Evolutionary conservation across 1,140 invertebrate species (phyloP).

Genomic region (Sminthurides bifidus): DNA sequence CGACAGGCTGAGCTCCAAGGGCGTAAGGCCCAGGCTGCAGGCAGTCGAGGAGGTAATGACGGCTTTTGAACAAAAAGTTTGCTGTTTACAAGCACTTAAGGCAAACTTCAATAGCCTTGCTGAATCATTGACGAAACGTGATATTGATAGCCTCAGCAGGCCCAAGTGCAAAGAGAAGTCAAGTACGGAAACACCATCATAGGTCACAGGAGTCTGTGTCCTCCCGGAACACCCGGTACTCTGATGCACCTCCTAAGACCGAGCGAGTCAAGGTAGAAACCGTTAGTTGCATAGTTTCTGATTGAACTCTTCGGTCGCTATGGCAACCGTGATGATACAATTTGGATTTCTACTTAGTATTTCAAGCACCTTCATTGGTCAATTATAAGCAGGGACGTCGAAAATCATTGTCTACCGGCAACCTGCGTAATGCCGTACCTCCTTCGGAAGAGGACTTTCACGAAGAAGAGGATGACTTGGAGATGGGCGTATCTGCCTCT

Average conservation of each 20-base stretch:
- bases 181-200: too few species aligned
- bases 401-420: slow-evolving; percentile 32
- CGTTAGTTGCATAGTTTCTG: too few species aligned
- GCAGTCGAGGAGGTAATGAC: too few species aligned
- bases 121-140: too few species aligned
- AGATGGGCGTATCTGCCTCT: slow-evolving; percentile 18
- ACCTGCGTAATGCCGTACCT: slow-evolving; percentile 22
- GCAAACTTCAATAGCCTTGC: too few species aligned
- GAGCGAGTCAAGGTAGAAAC: not conserved
- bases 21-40: too few species aligned
- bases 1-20: slow-evolving; percentile 1
- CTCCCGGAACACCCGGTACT: slow-evolving; percentile 14
- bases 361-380: too few species aligned
- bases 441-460: slow-evolving; percentile 18
- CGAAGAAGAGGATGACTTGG: slow-evolving; percentile 21
- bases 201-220: slow-evolving; percentile 28
- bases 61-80: too few species aligned
- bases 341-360: too few species aligned
- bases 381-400: slow-evolving; percentile 21
- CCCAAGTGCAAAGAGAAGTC: slow-evolving; percentile 24
- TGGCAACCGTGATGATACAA: too few species aligned
- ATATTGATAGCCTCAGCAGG: slow-evolving; percentile 34
- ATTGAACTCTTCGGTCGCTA: too few species aligned
- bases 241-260: not conserved
- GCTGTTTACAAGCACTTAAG: too few species aligned